Conservation (phyloP, 2,888 invertebrate genomes). For the Leucophenga montana region DNA sequence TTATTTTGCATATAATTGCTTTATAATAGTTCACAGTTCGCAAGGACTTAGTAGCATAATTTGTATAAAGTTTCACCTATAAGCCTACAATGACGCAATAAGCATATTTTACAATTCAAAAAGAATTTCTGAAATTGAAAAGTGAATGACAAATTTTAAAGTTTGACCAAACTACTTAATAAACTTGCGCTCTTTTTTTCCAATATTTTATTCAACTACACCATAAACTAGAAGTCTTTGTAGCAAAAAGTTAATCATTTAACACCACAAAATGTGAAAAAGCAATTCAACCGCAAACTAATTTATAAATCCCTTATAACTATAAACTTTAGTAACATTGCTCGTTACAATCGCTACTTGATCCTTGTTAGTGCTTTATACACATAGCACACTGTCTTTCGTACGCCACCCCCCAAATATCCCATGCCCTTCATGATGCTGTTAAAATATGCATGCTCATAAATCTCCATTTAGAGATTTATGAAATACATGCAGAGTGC, state of each 20-base stretch:
- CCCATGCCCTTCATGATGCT: constrained; percentile 39
- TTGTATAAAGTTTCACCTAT: too few species aligned
- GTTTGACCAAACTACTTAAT: constrained; percentile 3
- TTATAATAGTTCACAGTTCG: background rate
- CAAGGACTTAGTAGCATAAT: background rate
- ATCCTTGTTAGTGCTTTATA: too few species aligned
- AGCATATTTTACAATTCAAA: too few species aligned
- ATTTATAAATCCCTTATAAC: constrained; percentile 58
- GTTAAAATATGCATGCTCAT: constrained; percentile 67
- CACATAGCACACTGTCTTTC: too few species aligned
- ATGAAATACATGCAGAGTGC: constrained; percentile 50
- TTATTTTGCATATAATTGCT: constrained; percentile 3
- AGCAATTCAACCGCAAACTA: constrained; percentile 64
- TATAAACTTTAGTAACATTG: background rate
- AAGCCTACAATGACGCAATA: too few species aligned
- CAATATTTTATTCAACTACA: too few species aligned
- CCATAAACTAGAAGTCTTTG: too few species aligned
- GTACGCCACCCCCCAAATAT: too few species aligned
- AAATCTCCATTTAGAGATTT: constrained; percentile 67
- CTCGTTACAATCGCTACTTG: background rate
- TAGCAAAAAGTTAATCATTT: constrained; percentile 52
- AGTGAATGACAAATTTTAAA: too few species aligned
- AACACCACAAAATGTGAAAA: constrained; percentile 46
- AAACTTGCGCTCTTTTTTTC: background rate
- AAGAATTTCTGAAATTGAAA: too few species aligned